Base-by-base conservation (phyloP, 2,888 invertebrate species). In the Philereme transversata region DNA sequence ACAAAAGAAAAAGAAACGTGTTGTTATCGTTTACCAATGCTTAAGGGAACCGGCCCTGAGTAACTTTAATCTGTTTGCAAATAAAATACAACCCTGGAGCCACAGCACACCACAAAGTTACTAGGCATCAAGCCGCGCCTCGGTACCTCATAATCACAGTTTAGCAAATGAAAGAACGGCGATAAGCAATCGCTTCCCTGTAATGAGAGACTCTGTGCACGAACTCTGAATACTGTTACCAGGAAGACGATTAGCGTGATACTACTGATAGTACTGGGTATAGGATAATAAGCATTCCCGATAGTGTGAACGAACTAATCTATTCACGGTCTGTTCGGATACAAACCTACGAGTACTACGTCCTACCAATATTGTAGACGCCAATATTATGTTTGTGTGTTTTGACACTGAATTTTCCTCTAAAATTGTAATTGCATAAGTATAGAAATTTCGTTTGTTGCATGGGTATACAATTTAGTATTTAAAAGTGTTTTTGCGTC, bases 151-250 rank as follows among this genome's bases (percentile, higher is more conserved):
- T 85, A 86, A 87, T 86, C 76, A 84, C 81, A 80, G 81, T 81
- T 83, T 77, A 75, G 76, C 81, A 73, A 84, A 86, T 84, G 82
- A 83, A 87, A 86, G 79, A 82, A 81, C 82, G 78, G 78, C 75
- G 76, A 65, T 68, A 75, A 70, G 71, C 78, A 77, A 81, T 82
- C 80, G 74, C 82, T 79, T 78, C 78, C 76, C 71, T 67, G 75
- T 83, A 87, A 88, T 86, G 74, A 83, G 76, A 82, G 78, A 78
- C 75, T 76, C 72, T 73, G 74, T 64, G 76, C 79, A 78, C 79
- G 79, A 81, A 75, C 75, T 75, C 69, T 71, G 74, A 75, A 75
- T 72, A 73, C 69, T 51, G 53, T 59, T 60, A 65, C 58, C 69
- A 65, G 71, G 67, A 70, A 70, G 60, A 59, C 35, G 50, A 50